Base-by-base conservation (phyloP, 2,113 vertebrate species). In the Paramisgurnus dabryanus region DNA sequence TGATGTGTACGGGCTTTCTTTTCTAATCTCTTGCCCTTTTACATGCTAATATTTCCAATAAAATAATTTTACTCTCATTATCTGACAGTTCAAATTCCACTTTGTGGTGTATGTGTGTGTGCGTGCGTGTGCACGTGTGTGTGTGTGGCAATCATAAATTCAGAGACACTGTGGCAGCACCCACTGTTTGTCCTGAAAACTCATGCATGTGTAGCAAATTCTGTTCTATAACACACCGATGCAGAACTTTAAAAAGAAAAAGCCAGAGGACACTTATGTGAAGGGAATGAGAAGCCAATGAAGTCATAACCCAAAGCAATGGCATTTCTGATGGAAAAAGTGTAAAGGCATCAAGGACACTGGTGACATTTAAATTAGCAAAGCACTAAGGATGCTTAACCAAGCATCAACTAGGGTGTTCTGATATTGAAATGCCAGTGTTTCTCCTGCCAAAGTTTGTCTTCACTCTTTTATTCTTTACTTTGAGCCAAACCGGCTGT, bases 331-430 rank as follows among this genome's bases (percentile, higher is more conserved):
- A 72, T 66, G 39, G 5, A 49, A 83, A 39, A 34, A 39, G 27
- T 77, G 67, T 22, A 50, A 68, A 83, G 66, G 74, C 60, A 50
- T 58, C 4, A 64, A 43, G 18, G 53, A 72, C 82, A 77, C 11
- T 7, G 12, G 22, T 76, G 72, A 83, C 78, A 83, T 80, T 78
- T 72, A 47, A 79, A 61, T 67, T 67, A 83, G 17, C 9, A 45
- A 53, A 40, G 10, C 47, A 78, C 47, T 50, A 27, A 43, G 12
- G 39, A 18, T 67, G 49, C 73, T 72, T 66, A 41, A 72, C 17
- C 40, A 47, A 71, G 67, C 67, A 47, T 70, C 67, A 6, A 53
- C 41, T 55, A 58, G 75, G 63, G 65, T 67, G 55, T 60, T 61
- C 71, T 60, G 7, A 22, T 65, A 60, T 65, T 72, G 27, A 68